phyloP scores from a whole-genome alignment of 2,797 vertebrate species.

The Erethizon dorsatum region DNA sequence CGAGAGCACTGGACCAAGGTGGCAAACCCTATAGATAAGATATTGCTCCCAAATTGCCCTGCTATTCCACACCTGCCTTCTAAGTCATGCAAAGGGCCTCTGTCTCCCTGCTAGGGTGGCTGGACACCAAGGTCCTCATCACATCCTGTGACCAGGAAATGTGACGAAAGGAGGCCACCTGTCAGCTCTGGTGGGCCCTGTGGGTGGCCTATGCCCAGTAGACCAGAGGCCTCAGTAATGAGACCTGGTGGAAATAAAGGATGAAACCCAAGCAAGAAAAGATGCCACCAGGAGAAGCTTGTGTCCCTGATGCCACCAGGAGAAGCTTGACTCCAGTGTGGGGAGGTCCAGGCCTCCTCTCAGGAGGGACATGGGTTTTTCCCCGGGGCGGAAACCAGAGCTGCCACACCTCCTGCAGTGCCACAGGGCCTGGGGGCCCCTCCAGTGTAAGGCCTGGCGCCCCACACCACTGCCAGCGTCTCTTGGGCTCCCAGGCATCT shows the following conservation, averaged over 20 bases:
- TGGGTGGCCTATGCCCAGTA: background rate
- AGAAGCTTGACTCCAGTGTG: background rate
- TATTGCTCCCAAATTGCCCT: background rate
- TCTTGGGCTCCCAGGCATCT: background rate
- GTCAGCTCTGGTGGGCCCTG: background rate
- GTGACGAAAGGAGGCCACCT: background rate
- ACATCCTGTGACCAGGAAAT: background rate
- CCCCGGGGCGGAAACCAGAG: background rate
- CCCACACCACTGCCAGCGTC: background rate
- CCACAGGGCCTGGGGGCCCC: background rate
- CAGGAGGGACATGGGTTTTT: background rate
- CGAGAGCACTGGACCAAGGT: background rate
- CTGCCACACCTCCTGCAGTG: too few relatives aligned
- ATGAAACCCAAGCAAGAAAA: too few relatives aligned
- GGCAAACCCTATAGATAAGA: background rate
- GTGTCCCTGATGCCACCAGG: background rate
- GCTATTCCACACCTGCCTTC: background rate
- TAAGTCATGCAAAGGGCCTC: background rate
- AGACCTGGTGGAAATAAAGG: background rate
- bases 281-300: background rate
- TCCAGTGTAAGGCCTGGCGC: background rate
- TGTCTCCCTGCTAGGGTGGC: background rate
- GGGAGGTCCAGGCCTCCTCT: background rate
- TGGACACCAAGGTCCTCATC: background rate
- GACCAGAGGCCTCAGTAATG: background rate